phyloP scores from a whole-genome alignment of 2,888 invertebrate species.

The Caenorhabditis uteleia region DNA sequence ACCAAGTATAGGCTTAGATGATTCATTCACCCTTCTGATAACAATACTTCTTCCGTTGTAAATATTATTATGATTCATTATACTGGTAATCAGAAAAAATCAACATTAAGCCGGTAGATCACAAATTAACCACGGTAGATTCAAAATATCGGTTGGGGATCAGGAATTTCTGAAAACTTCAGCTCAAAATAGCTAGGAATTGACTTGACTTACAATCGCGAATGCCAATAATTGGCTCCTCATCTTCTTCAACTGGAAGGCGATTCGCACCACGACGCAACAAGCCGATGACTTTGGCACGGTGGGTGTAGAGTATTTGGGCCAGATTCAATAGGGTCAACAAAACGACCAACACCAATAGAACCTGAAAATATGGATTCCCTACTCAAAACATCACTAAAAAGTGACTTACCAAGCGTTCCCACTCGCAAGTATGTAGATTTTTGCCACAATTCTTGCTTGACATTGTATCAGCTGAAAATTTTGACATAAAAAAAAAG shows the following conservation, averaged over 20 bases:
- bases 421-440: slow-evolving; percentile 27
- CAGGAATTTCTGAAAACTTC: too few relatives aligned
- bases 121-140: too few relatives aligned
- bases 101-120: too few relatives aligned
- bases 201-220: slow-evolving; percentile 15
- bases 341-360: background rate
- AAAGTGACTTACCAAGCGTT: slow-evolving; percentile 16
- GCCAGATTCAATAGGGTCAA: slow-evolving; percentile 11
- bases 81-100: too few relatives aligned
- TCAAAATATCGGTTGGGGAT: too few relatives aligned
- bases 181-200: too few relatives aligned
- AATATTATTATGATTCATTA: too few relatives aligned
- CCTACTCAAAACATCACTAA: background rate
- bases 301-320: slow-evolving; percentile 10
- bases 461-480: too few relatives aligned
- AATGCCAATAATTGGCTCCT: slow-evolving; percentile 14
- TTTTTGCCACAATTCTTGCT: slow-evolving; percentile 21
- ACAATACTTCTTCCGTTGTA: too few relatives aligned
- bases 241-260: slow-evolving; percentile 9
- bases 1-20: too few relatives aligned
- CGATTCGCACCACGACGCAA: slow-evolving; percentile 13
- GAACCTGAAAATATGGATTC: slow-evolving; percentile 14
- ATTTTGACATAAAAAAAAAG: too few relatives aligned
- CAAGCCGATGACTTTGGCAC: slow-evolving; percentile 5
- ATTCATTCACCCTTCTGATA: too few relatives aligned